phyloP scores from a whole-genome alignment of 2,888 invertebrate species.

The Diabrotica balteata region DNA sequence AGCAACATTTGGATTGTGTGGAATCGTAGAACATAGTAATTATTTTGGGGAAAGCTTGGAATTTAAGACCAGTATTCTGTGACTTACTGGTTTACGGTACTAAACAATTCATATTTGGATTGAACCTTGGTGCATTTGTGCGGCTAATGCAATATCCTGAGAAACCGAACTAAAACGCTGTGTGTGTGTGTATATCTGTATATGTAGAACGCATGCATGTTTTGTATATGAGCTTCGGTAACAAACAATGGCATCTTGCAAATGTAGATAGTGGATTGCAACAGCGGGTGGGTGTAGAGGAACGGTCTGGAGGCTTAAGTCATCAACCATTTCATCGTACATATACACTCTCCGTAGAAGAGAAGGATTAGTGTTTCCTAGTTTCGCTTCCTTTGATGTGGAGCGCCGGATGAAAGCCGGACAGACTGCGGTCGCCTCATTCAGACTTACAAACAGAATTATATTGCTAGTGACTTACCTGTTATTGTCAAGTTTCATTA shows the following conservation, averaged over 20 bases:
- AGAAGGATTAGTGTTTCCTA: constrained; percentile 28
- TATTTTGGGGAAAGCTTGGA: too few species aligned
- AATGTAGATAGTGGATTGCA: constrained; percentile 5
- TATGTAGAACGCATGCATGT: background rate
- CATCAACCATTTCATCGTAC: constrained; percentile 33
- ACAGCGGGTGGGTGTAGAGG: constrained; percentile 2
- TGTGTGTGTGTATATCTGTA: too few species aligned
- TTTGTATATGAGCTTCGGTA: constrained; percentile 8
- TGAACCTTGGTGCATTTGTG: too few species aligned
- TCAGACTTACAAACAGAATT: constrained; percentile 59
- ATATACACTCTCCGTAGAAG: constrained; percentile 30
- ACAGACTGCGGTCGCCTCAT: constrained; percentile 53
- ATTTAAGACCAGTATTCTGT: too few species aligned
- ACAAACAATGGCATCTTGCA: constrained; percentile 16
- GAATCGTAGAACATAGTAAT: too few species aligned
- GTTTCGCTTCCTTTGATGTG: constrained; percentile 49
- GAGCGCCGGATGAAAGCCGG: constrained; percentile 52
- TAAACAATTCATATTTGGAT: too few species aligned
- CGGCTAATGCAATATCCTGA: too few species aligned
- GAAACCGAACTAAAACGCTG: too few species aligned
- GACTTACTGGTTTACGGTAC: too few species aligned
- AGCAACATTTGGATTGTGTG: too few species aligned
- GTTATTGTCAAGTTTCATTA: constrained; percentile 56
- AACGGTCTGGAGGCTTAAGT: constrained; percentile 29
- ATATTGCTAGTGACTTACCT: constrained; percentile 57